A percentile compares a stretch with the other conserved stretches of the same genome.
phyloP scores from a whole-genome alignment of 2,797 vertebrate genomes.

The Cyprinella venusta region DNA sequence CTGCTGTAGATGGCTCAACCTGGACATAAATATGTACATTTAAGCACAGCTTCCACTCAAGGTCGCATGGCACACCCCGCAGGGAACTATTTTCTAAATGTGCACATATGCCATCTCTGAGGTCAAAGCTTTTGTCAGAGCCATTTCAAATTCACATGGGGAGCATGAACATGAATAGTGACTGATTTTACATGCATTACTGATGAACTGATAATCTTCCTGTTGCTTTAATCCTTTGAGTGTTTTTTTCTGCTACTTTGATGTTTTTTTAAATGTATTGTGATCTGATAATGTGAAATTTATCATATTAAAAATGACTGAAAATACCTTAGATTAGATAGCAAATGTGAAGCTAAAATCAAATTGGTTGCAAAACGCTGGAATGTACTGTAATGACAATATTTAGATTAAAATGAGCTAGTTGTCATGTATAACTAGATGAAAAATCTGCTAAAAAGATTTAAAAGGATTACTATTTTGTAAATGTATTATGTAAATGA shows the following conservation, averaged over 20 bases:
- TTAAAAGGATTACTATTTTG: constrained; percentile 73
- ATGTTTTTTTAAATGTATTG: constrained; percentile 64
- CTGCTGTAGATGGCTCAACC: constrained; percentile 16
- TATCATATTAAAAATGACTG: constrained; percentile 61
- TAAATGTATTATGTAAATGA: constrained; percentile 91
- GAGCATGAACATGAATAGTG: constrained; percentile 44
- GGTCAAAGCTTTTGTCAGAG: constrained; percentile 62
- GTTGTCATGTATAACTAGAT: constrained; percentile 94
- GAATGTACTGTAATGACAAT: constrained; percentile 90
- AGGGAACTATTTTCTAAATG: neutral
- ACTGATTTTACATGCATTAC: constrained; percentile 61
- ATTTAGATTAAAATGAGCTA: constrained; percentile 86
- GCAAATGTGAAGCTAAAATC: constrained; percentile 79
- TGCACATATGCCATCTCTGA: constrained; percentile 54
- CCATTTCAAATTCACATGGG: constrained; percentile 49
- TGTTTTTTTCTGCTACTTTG: constrained; percentile 61
- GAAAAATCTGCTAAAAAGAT: constrained; percentile 82
- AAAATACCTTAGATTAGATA: constrained; percentile 58
- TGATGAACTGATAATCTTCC: constrained; percentile 58
- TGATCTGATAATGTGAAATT: constrained; percentile 61
- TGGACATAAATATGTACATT: constrained; percentile 47
- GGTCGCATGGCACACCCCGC: neutral
- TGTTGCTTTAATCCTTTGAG: constrained; percentile 59
- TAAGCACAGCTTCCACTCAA: constrained; percentile 34
- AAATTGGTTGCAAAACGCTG: constrained; percentile 89